Evolutionary conservation across 2,797 vertebrate species (phyloP).

Genomic region (Nyctalus aviator): DNA sequence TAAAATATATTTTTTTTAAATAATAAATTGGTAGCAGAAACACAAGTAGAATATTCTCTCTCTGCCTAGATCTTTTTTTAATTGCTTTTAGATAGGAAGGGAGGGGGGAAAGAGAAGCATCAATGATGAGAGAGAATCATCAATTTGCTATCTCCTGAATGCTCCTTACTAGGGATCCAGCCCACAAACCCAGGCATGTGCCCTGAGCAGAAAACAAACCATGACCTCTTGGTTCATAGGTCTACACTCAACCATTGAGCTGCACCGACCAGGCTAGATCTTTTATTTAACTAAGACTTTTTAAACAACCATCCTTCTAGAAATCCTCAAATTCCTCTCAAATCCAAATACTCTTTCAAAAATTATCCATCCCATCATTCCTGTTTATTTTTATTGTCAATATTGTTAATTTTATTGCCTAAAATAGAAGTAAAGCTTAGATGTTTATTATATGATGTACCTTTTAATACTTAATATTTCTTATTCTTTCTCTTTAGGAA

Average conservation of each 20-base stretch:
- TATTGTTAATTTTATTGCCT: conserved; percentile 21
- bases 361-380: background rate
- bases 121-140: no score
- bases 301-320: background rate
- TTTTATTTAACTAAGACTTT: background rate
- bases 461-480: background rate
- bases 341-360: background rate
- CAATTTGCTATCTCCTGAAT: no score
- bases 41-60: background rate
- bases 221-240: no score
- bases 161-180: no score
- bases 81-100: no score
- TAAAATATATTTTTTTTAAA: conserved; percentile 53
- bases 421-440: background rate
- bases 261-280: no score
- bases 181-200: no score
- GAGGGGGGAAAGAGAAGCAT: no score
- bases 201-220: no score
- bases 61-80: background rate
- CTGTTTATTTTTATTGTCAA: background rate
- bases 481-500: conserved; percentile 89
- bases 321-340: conserved; percentile 27
- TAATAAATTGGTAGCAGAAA: conserved; percentile 10
- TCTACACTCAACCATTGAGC: no score
- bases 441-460: background rate